Evolutionary conservation across 2,888 invertebrate species (phyloP), one percentile per base, ranked within the genome.

Genomic region (Aphrophora alni): DNA sequence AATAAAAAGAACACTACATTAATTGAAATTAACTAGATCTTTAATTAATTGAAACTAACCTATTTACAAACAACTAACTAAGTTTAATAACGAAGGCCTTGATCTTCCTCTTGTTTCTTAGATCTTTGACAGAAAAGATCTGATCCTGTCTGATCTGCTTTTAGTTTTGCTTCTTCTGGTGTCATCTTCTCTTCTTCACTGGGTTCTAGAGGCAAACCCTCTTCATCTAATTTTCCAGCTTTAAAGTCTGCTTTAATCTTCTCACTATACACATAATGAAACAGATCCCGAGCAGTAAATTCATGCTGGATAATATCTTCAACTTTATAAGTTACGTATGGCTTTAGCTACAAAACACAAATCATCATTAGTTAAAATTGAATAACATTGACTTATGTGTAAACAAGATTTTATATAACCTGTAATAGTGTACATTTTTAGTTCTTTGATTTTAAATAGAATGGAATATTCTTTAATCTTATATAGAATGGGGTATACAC

Each of bases 301-400:
- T 95, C 93, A 0, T 93, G 91, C 87, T 97, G 96, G 14, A 90
- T 88, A 0, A 97, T 92, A 80, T 95, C 93, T 2, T 92, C 91
- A 0, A 88, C 88, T 88, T 92, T 93, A 88, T 98, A 99, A 0
- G 98, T 96, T 0, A 99, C 98, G 86, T 99, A 99, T 0, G 99
- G 97, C 88, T 97, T 97, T 25, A 99, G 89, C 89, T 93, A 87
- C 77, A 90, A 89, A 83, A 85, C 81, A 84, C 84, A 84, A 77
- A 81, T 44, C 75, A 38, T 38, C n/a, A n/a, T n/a, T n/a, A n/a
- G n/a, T n/a, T n/a, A n/a, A n/a, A n/a, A n/a, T n/a, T n/a, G n/a
- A n/a, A n/a, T n/a, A n/a, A n/a, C n/a, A n/a, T n/a, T n/a, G n/a
- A n/a, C n/a, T n/a, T n/a, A n/a, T n/a, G n/a, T n/a, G n/a, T n/a